phyloP scores from a whole-genome alignment of 2,113 vertebrate genomes.

The Heteronetta atricapilla region DNA sequence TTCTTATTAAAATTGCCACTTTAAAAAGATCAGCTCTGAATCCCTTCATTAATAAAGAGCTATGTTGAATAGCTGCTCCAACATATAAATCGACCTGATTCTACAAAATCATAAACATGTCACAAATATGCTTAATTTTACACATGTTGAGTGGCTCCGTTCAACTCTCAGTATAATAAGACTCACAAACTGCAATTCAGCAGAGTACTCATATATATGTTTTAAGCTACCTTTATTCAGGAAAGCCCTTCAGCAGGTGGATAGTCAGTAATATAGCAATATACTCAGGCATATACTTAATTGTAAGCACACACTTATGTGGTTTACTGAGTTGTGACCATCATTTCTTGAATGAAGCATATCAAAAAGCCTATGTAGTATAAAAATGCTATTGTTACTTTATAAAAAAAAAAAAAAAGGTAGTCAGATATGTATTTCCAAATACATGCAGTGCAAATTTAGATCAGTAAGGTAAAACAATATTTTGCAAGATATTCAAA shows the following conservation, averaged over 20 bases:
- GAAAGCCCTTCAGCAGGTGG: background rate
- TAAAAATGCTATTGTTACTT: background rate
- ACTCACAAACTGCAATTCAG: background rate
- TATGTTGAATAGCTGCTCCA: background rate
- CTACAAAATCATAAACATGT: background rate
- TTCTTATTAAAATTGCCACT: background rate
- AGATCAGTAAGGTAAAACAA: background rate
- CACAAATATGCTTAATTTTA: background rate
- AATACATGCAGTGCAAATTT: background rate
- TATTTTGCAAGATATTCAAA: background rate
- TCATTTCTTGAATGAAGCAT: background rate
- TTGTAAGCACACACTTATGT: background rate
- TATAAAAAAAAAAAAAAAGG: fast-evolving
- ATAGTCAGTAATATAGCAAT: background rate
- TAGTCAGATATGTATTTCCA: background rate
- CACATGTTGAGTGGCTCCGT: background rate
- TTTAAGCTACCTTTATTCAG: background rate
- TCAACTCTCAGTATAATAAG: background rate
- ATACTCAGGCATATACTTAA: background rate
- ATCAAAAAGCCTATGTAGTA: background rate
- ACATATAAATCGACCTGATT: background rate
- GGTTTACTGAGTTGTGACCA: background rate
- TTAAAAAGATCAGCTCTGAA: background rate
- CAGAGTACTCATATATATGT: background rate
- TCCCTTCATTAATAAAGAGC: background rate